Conservation (phyloP, 2,888 invertebrate genomes). For the Diarsia brunnea region DNA sequence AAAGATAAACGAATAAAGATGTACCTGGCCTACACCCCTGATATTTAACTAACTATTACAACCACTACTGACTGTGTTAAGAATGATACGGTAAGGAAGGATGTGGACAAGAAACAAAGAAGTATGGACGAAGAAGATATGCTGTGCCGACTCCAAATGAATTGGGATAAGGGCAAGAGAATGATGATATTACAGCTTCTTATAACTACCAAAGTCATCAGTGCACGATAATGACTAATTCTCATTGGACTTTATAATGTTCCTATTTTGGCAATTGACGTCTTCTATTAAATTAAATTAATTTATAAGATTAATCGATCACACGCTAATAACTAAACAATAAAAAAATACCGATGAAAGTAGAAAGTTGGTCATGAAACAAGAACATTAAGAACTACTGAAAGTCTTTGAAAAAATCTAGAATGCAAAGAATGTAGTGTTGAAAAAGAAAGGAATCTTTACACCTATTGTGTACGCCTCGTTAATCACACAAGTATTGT, state of each 20-base stretch:
- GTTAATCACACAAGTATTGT: constrained; percentile 50
- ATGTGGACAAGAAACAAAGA: no score
- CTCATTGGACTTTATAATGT: no score
- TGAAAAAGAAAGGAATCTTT: constrained; percentile 35
- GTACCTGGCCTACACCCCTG: background rate
- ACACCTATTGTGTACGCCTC: constrained; percentile 44
- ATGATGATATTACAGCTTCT: no score
- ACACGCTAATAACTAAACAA: background rate
- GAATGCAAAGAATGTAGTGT: constrained; percentile 30
- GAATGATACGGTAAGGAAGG: no score
- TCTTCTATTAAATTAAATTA: background rate
- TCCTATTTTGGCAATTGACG: background rate
- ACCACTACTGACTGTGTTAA: no score
- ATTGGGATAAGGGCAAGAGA: no score
- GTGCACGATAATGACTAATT: background rate
- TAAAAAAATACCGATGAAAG: constrained; percentile 18
- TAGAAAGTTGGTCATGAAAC: constrained; percentile 47
- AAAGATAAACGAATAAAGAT: constrained; percentile 14
- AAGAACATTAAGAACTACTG: constrained; percentile 34
- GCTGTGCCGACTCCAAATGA: no score
- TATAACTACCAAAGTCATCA: background rate
- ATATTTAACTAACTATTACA: background rate
- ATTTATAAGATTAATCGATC: constrained; percentile 16
- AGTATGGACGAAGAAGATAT: no score
- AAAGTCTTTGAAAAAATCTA: constrained; percentile 31